A percentile compares a stretch with the other conserved stretches of the same genome.
Evolutionary conservation across 2,797 vertebrate genomes (phyloP).

Genomic region (Ctenosaura bakeri): DNA sequence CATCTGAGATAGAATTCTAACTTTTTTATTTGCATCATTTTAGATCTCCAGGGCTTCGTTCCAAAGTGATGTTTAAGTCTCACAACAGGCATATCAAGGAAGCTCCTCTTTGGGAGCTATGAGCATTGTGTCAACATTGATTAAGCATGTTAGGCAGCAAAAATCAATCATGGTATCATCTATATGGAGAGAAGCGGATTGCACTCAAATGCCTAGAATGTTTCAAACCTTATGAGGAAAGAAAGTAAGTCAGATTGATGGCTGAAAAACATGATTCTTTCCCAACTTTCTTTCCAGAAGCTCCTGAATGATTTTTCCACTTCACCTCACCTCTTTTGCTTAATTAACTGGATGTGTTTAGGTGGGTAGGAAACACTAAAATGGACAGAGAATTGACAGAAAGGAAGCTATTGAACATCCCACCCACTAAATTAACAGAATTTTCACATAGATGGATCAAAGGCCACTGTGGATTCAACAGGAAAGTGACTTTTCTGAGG

Average conservation of each 20-base stretch:
- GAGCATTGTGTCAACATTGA: slow-evolving; percentile 7
- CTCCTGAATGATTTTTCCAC: not conserved
- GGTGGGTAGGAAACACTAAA: not conserved
- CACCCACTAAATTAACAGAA: not conserved
- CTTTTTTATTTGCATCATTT: not conserved
- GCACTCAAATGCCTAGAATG: not conserved
- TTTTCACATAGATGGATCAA: not conserved
- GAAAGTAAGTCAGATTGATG: not conserved
- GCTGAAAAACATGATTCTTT: not conserved
- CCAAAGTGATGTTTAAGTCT: slow-evolving; percentile 1
- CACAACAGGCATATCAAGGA: not conserved
- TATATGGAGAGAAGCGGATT: not conserved
- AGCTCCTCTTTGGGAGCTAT: not conserved
- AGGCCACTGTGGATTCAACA: not conserved
- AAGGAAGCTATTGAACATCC: not conserved
- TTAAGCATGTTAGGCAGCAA: not conserved
- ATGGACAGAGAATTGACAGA: not conserved
- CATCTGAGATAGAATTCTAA: not conserved
- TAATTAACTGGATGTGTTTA: not conserved
- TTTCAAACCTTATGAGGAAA: not conserved
- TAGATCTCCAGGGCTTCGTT: not conserved
- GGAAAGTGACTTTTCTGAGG: too few species aligned
- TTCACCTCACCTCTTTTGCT: not conserved
- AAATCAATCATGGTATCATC: slow-evolving; percentile 15
- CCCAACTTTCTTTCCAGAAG: not conserved